Evolutionary conservation across 2,888 invertebrate species (phyloP).

Genomic region (Sminthurides aquaticus): DNA sequence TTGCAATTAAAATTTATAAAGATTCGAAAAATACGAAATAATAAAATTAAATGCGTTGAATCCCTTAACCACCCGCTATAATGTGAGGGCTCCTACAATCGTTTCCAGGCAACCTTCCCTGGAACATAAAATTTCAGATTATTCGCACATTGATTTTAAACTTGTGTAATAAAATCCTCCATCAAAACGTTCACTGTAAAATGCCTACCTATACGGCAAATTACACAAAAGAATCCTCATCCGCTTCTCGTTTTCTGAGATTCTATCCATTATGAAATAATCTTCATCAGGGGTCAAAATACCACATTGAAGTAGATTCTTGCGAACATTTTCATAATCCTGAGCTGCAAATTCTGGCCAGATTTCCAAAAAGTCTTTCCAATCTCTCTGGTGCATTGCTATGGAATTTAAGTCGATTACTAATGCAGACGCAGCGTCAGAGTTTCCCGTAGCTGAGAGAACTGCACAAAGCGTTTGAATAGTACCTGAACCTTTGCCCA

Average conservation of each 20-base stretch:
- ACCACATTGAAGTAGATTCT: not conserved
- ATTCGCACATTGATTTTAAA: no score
- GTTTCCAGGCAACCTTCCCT: no score
- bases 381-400: conserved; percentile 1
- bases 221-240: conserved; percentile 11
- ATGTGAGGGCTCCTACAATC: no score
- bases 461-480: conserved; percentile 3
- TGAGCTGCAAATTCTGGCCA: conserved; percentile 12
- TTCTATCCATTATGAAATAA: not conserved
- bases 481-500: conserved; percentile 9
- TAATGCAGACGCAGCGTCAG: conserved; percentile 9
- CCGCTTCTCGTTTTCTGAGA: not conserved
- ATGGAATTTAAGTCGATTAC: conserved; percentile 2
- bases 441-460: conserved; percentile 10
- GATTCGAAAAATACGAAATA: no score
- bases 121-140: no score
- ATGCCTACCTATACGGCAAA: conserved; percentile 13
- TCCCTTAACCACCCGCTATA: no score
- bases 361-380: conserved; percentile 11
- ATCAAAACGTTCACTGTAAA: no score
- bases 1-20: no score
- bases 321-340: not conserved
- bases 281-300: conserved; percentile 9
- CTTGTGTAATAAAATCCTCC: not conserved
- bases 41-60: no score